These are phyloP conservation scores for Stegodyphus dumicola DNA, from an alignment of 1,140 invertebrate genomes.

Conservation along the genomic window DNA sequence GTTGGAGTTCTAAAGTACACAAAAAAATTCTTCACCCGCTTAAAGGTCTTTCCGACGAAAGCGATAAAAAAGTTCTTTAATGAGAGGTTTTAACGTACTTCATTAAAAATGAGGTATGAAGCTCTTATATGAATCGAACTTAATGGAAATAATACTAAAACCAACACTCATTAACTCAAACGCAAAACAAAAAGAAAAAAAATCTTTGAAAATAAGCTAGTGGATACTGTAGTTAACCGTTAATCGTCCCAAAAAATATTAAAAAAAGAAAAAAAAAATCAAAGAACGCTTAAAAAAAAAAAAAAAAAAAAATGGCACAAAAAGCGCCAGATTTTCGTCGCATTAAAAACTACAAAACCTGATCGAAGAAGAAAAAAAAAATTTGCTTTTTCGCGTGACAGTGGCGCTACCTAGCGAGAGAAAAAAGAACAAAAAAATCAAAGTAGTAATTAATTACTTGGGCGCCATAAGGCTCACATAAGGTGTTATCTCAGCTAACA, in stretches of 20 bases:
- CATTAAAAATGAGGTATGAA: slow-evolving; percentile 58
- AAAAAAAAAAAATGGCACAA: background rate
- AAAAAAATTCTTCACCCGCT: too few relatives aligned
- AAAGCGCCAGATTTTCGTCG: slow-evolving; percentile 24
- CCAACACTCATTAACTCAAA: slow-evolving; percentile 60
- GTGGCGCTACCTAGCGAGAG: slow-evolving; percentile 11
- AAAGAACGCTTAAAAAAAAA: slow-evolving; percentile 22
- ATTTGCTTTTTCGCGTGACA: slow-evolving; percentile 29
- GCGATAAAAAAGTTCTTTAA: slow-evolving; percentile 38
- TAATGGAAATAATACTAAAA: slow-evolving; percentile 60
- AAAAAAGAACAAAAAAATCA: slow-evolving; percentile 30
- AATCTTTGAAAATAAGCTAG: slow-evolving; percentile 3
- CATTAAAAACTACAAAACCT: slow-evolving; percentile 47
- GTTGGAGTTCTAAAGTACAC: too few relatives aligned
- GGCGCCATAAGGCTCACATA: slow-evolving; percentile 38
- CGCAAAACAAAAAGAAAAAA: slow-evolving; percentile 1
- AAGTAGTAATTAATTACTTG: slow-evolving; percentile 58
- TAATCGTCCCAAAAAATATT: slow-evolving; percentile 33
- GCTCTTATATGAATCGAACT: slow-evolving; percentile 44
- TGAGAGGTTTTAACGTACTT: slow-evolving; percentile 60
- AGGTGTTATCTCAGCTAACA: slow-evolving; percentile 55
- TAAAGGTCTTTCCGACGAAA: background rate
- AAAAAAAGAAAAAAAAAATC: background rate
- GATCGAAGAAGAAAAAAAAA: slow-evolving; percentile 38
- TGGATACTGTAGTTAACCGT: slow-evolving; percentile 42